phyloP scores from a whole-genome alignment of 1,140 invertebrate species.

The Phenacoccus solenopsis region DNA sequence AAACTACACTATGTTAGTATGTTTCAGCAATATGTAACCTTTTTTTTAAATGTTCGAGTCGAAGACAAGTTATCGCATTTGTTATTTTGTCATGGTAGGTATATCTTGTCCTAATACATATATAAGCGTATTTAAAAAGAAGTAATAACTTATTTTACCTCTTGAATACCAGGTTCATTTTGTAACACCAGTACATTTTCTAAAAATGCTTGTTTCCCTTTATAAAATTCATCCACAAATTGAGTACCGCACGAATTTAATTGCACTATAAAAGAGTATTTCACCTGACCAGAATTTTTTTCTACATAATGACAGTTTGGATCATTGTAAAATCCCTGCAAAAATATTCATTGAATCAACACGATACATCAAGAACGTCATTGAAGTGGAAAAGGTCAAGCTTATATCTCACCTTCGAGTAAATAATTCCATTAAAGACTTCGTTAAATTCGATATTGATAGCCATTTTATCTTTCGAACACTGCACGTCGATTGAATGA shows the following conservation, averaged over 20 bases:
- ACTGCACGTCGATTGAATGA: slow-evolving; percentile 58
- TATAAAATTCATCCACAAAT: slow-evolving; percentile 62
- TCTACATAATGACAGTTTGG: slow-evolving; percentile 58
- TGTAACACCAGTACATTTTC: slow-evolving; percentile 67
- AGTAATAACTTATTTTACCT: too few relatives aligned
- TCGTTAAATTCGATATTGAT: slow-evolving; percentile 67
- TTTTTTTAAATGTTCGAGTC: not conserved
- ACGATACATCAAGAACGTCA: too few relatives aligned
- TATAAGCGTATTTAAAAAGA: too few relatives aligned
- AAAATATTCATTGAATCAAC: slow-evolving; percentile 18
- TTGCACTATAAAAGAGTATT: slow-evolving; percentile 59
- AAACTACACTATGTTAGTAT: too few relatives aligned
- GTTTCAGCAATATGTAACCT: too few relatives aligned
- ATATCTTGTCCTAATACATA: too few relatives aligned
- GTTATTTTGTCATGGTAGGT: not conserved
- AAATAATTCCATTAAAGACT: slow-evolving; percentile 62
- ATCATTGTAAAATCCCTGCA: slow-evolving; percentile 51
- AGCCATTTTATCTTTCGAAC: slow-evolving; percentile 68
- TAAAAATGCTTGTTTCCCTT: slow-evolving; percentile 58
- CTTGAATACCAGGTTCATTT: slow-evolving; percentile 66
- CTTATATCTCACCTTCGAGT: slow-evolving; percentile 48
- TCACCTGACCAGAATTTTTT: slow-evolving; percentile 51
- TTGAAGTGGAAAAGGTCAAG: not conserved
- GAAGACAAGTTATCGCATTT: not conserved
- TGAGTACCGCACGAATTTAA: slow-evolving; percentile 67